phyloP scores from a whole-genome alignment of 1,140 invertebrate genomes.

The Euschistus heros region DNA sequence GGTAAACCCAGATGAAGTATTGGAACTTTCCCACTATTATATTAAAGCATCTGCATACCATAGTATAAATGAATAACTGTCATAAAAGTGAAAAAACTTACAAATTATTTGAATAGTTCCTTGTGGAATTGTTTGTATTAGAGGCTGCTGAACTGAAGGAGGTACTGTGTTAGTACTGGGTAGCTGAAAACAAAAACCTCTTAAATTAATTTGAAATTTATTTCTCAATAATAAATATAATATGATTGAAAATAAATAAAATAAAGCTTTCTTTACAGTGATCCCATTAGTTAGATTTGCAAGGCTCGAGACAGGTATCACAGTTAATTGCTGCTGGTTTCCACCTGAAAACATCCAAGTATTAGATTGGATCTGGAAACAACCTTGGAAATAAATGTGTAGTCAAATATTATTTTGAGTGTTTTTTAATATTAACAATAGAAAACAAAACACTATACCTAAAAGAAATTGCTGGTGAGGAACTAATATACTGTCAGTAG shows the following conservation, averaged over 20 bases:
- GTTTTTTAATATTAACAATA: background rate
- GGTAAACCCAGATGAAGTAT: too few species aligned
- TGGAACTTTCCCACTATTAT: too few species aligned
- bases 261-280: background rate
- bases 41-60: too few species aligned
- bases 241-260: too few species aligned
- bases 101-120: constrained; percentile 24
- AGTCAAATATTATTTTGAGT: background rate
- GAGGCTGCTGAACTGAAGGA: constrained; percentile 27
- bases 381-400: background rate
- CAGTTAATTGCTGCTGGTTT: constrained; percentile 52
- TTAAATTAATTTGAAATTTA: background rate
- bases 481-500: constrained; percentile 31
- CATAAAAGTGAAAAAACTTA: constrained; percentile 5
- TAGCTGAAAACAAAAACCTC: constrained; percentile 43
- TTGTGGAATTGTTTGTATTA: constrained; percentile 32
- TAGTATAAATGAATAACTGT: too few species aligned
- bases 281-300: constrained; percentile 28
- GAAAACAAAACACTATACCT: background rate
- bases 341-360: constrained; percentile 27
- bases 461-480: constrained; percentile 17
- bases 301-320: constrained; percentile 41
- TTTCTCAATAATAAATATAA: too few species aligned
- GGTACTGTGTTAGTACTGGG: constrained; percentile 44
- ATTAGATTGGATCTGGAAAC: background rate